Base-by-base conservation (phyloP, 2,888 invertebrate genomes). In the Bibio marci region DNA sequence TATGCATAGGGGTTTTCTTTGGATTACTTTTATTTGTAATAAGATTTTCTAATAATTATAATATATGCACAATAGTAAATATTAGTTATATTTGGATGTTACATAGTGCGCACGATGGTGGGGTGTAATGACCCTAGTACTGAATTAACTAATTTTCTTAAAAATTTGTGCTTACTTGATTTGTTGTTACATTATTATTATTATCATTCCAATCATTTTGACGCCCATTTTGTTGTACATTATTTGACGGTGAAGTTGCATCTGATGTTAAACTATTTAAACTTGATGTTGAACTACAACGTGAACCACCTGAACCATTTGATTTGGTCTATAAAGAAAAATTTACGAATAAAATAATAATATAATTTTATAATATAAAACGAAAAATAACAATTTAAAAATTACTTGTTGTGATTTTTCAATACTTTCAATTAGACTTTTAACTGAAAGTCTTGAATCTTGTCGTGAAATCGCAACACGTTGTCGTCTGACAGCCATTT, bases 361-460 rank as follows among this genome's bases (percentile, higher is more conserved):
- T n/a, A n/a, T n/a, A n/a, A n/a, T n/a, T n/a, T n/a, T n/a, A n/a
- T n/a, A n/a, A n/a, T n/a, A n/a, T n/a, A n/a, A n/a, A n/a, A n/a
- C n/a, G n/a, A n/a, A n/a, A n/a, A n/a, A n/a, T n/a, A n/a, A n/a
- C n/a, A n/a, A n/a, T n/a, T n/a, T n/a, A n/a, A n/a, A 22, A 22
- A 8, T 8, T 28, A 28, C 28, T 15, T 36, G 26, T 14, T 30
- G 31, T 3, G 76, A 78, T 55, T 80, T 87, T 64, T 92, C 91
- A 42, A 92, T 88, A 50, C 85, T 85, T 56, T 90, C 87, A 44
- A 92, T 90, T 25, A 92, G 65, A 38, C 83, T 83, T 57, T 88
- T 90, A 8, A 92, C 92, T 1, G 88, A 88, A 37, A 88, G 67
- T 26, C 85, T 70, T 18, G 82, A 83, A 54, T 83, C 86, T 45